A percentile compares a stretch with the other conserved stretches of the same genome.
These are phyloP conservation scores for Agrotis puta DNA, from an alignment of 2,888 invertebrate genomes.

Conservation along the genomic window DNA sequence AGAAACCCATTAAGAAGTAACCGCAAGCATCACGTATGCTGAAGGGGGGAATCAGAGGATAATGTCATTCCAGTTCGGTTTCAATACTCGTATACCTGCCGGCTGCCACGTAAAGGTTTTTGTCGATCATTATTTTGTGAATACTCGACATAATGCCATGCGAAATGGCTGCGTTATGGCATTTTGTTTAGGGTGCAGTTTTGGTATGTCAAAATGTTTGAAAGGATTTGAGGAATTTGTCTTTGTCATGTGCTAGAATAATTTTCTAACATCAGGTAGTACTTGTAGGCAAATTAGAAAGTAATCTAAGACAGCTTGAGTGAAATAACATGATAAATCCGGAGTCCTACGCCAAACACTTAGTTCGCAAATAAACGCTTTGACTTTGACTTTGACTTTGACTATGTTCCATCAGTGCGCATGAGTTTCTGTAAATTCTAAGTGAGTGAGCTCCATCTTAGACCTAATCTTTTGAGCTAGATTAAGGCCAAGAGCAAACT, in stretches of 20 bases:
- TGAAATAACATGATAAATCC: too few relatives aligned
- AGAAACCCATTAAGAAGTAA: slow-evolving; percentile 65
- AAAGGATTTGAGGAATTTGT: neutral
- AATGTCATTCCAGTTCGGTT: slow-evolving; percentile 53
- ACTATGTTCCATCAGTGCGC: too few relatives aligned
- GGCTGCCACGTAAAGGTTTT: slow-evolving; percentile 44
- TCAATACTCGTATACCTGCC: slow-evolving; percentile 47
- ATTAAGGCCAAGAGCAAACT: too few relatives aligned
- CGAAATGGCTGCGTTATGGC: slow-evolving; percentile 27
- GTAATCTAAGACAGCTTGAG: too few relatives aligned
- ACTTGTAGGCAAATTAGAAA: too few relatives aligned
- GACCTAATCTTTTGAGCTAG: too few relatives aligned
- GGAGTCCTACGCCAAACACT: too few relatives aligned
- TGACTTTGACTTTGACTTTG: too few relatives aligned
- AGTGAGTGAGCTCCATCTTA: too few relatives aligned
- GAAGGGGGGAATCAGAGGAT: slow-evolving; percentile 49
- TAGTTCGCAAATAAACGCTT: too few relatives aligned
- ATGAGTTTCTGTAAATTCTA: too few relatives aligned
- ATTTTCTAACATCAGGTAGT: too few relatives aligned
- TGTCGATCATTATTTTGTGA: slow-evolving; percentile 52
- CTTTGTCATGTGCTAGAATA: neutral
- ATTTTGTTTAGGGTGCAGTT: slow-evolving; percentile 42
- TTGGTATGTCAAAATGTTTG: slow-evolving; percentile 2
- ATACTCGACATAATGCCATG: slow-evolving; percentile 59
- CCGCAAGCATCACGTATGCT: slow-evolving; percentile 69